Evolutionary conservation across 2,797 vertebrate genomes (phyloP), one percentile per base, ranked within the genome.

Genomic region (Clamator glandarius): DNA sequence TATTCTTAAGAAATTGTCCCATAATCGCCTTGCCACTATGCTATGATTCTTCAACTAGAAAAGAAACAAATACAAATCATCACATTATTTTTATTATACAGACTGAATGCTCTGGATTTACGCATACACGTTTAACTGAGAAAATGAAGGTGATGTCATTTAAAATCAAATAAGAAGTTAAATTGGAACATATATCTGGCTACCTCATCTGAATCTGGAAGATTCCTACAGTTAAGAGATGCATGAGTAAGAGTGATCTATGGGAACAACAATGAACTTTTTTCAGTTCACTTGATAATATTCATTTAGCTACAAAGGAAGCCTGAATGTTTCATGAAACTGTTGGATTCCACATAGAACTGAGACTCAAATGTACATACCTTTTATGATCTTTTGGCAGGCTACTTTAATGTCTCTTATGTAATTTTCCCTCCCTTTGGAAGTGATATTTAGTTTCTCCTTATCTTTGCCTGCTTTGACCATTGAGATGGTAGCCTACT

Each of bases 1-100:
- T 44, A 19, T 24, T 67, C 51, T 20, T 29, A 46, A 59, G 24
- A 76, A 69, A 73, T 23, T 62, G 44, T 39, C 41, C 51, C 57
- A 15, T 3, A 21, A 41, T 4, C 59, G 73, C 81, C 57, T 67
- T 0, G 0, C 39, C 25, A 41, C n/a, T 39, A 33, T 23, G 35
- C 31, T 74, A 35, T 9, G 1, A 75, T n/a, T 48, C 39, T 55
- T 79, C 76, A 87, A 6, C 46, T 33, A 54, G 50, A 78, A 78
- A 41, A 79, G 21, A 58, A 90, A 52, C 11, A 50, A 44, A 78
- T 68, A 41, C 50, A 68, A 52, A 51, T 46, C 26, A 66, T 24
- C 42, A 39, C 14, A 10, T 35, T 31, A 66, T n/a, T 55, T 80
- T 63, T 42, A 58, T 59, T 83, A 59, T 42, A 62, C n/a, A 31